Percentiles rank a stretch among this genome's conserved stretches.
phyloP scores from a whole-genome alignment of 2,113 vertebrate species.

The Siniperca knerii region DNA sequence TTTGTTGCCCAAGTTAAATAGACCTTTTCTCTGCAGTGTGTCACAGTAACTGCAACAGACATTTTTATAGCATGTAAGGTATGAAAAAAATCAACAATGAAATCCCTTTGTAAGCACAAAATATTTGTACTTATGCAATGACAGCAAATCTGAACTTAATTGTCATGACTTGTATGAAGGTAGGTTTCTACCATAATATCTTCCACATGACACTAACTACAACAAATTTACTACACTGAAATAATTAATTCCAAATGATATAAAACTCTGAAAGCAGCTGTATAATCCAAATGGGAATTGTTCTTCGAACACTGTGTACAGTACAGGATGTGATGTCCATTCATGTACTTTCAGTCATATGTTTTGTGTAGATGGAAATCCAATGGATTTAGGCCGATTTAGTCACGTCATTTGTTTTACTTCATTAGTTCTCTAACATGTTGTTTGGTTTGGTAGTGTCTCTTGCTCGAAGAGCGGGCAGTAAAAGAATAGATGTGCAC shows the following conservation, averaged over 20 bases:
- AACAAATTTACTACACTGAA: neutral
- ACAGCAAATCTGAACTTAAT: conserved; percentile 3
- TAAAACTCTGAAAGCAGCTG: conserved; percentile 3
- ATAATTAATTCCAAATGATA: conserved; percentile 25
- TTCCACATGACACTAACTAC: conserved; percentile 20
- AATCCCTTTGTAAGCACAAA: conserved; percentile 13
- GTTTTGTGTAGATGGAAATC: conserved; percentile 2
- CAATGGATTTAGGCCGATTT: neutral
- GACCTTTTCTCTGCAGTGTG: neutral
- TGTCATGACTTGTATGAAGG: neutral
- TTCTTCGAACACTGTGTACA: conserved; percentile 1
- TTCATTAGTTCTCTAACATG: neutral
- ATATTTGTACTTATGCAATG: neutral
- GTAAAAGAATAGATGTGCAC: conserved; percentile 35
- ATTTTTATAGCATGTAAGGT: conserved; percentile 31
- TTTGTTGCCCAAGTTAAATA: neutral
- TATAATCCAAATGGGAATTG: conserved; percentile 1
- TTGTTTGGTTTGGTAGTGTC: conserved; percentile 20
- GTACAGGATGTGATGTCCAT: neutral
- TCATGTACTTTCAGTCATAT: neutral
- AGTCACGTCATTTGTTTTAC: neutral
- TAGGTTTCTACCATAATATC: conserved; percentile 9
- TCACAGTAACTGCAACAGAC: conserved; percentile 35
- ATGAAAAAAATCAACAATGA: conserved; percentile 12
- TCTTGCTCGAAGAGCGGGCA: neutral